A percentile compares a stretch with the other conserved stretches of the same genome.
Evolutionary conservation across 2,113 vertebrate genomes (phyloP).

Genomic region (Micromys minutus): DNA sequence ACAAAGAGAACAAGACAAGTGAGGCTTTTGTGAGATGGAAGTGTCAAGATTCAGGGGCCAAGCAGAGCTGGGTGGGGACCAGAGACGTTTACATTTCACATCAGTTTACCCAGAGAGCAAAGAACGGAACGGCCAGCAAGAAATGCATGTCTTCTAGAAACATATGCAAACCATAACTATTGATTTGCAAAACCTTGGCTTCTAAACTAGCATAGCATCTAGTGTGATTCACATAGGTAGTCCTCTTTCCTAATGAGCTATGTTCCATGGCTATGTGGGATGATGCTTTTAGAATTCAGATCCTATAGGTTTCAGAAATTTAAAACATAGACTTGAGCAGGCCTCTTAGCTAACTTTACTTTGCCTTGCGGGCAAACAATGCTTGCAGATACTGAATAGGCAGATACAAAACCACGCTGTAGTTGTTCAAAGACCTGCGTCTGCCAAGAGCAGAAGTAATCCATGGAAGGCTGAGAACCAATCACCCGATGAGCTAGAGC

Average conservation of each 20-base stretch:
- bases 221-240: constrained; percentile 1
- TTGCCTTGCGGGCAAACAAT: neutral
- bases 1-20: constrained; percentile 31
- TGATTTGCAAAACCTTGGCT: neutral
- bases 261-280: neutral
- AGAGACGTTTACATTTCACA: neutral
- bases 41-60: constrained; percentile 31
- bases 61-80: neutral
- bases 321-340: neutral
- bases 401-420: neutral
- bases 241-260: constrained; percentile 13
- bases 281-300: constrained; percentile 37
- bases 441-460: neutral
- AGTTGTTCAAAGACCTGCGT: neutral
- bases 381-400: neutral
- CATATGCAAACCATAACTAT: neutral
- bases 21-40: constrained; percentile 11
- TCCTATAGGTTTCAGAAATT: constrained; percentile 23
- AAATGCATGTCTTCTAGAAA: neutral
- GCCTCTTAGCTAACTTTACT: neutral
- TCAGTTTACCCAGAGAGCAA: neutral
- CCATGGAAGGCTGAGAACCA: neutral
- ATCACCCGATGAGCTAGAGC: neutral
- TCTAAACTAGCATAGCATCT: neutral
- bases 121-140: neutral